Evolutionary conservation across 2,888 invertebrate species (phyloP).

Genomic region (Kryphioiulus occultus): DNA sequence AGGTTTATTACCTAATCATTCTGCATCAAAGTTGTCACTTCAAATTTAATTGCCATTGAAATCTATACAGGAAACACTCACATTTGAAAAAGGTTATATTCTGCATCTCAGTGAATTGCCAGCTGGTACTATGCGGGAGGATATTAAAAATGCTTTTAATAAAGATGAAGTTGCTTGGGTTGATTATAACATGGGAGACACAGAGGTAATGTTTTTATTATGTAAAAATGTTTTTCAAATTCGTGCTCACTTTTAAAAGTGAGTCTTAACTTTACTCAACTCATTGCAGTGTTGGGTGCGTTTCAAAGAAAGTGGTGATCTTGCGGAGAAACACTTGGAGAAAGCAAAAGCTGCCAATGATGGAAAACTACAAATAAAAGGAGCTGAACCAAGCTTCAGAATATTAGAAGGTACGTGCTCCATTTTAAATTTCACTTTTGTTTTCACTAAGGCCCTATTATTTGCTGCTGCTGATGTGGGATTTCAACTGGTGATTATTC

Average conservation of each 20-base stretch:
- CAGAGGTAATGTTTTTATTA: background rate
- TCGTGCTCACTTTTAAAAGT: background rate
- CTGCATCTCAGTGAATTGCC: slow-evolving; percentile 27
- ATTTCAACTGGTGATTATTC: too few species aligned
- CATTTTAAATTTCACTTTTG: background rate
- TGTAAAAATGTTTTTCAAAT: background rate
- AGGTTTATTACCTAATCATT: background rate
- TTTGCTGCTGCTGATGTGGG: too few species aligned
- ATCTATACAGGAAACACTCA: background rate
- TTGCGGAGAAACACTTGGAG: slow-evolving; percentile 15
- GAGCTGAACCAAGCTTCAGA: background rate
- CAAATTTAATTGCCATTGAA: background rate
- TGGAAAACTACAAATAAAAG: slow-evolving; percentile 24
- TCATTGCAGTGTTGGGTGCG: slow-evolving; percentile 46
- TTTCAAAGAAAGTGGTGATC: background rate
- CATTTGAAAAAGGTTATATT: slow-evolving; percentile 38
- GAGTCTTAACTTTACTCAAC: background rate
- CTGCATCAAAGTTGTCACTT: background rate
- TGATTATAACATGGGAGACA: slow-evolving; percentile 46
- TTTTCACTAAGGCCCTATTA: too few species aligned
- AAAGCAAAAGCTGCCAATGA: slow-evolving; percentile 39
- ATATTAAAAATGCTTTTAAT: slow-evolving; percentile 45
- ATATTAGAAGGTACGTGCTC: slow-evolving; percentile 29
- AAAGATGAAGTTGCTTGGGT: slow-evolving; percentile 45
- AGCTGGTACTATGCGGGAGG: background rate